Evolutionary conservation across 1,140 invertebrate genomes (phyloP), one percentile per base, ranked within the genome.

Genomic region (Panulirus ornatus): DNA sequence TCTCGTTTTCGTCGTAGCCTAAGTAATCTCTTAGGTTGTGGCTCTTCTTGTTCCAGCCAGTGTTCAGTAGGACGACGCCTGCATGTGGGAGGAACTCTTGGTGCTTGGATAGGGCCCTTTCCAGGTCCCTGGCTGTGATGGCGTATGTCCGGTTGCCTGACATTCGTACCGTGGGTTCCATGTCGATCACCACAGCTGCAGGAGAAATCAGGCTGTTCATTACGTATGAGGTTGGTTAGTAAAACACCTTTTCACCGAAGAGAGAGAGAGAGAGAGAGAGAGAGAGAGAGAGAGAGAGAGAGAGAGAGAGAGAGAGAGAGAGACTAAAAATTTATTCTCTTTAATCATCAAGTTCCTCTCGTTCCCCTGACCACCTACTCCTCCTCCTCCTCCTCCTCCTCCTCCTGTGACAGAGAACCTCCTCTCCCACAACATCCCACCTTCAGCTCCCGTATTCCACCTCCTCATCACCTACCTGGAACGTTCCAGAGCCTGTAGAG

Each of bases 131-230:
- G n/a, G 42, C 42, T 14, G 63, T 40, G 22, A 86, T 36, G 36
- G 36, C 84, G 51, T 76, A 86, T 40, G 75, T 86, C 16, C 22
- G 42, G 5, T 54, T 42, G n/a, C n/a, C 27, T 3, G 84, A 75
- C 34, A 8, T 54, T 14, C 19, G n/a, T 11, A 76, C 36, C 16
- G 16, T 14, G 14, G 75, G 19, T 3, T 8, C 11, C 44, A 86
- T 30, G 71, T 86, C 84, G 34, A 86, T 76, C 84, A 86, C 22
- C 47, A 86, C 84, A 8, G 36, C 84, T 86, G 70, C 34, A n/a
- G 42, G 63, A 51, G 47, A 73, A 40, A 3, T 14, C 22, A 22
- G 38, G n/a, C n/a, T 40, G 44, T 11, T 1, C 14, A n/a, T n/a
- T n/a, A n/a, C n/a, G n/a, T n/a, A n/a, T n/a, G n/a, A n/a, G n/a